Evolutionary conservation across 2,797 vertebrate genomes (phyloP).

Genomic region (Xiphophorus birchmanni): DNA sequence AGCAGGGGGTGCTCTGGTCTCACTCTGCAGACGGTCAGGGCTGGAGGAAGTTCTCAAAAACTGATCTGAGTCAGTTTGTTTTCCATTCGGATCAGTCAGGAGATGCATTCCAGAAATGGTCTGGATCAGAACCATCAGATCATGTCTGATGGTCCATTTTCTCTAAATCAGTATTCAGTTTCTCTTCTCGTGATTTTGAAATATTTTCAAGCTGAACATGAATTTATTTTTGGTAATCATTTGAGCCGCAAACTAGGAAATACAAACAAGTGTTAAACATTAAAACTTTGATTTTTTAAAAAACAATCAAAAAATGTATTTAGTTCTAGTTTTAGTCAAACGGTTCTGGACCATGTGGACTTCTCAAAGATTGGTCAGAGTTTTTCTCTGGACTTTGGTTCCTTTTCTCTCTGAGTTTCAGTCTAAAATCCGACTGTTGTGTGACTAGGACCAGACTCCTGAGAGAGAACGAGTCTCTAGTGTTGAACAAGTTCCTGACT

Average conservation of each 20-base stretch:
- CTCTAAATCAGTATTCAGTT: neutral
- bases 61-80: neutral
- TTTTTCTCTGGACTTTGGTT: neutral
- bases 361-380: neutral
- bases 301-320: neutral
- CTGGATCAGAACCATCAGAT: neutral
- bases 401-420: neutral
- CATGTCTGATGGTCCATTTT: neutral
- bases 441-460: neutral
- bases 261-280: neutral
- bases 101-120: neutral
- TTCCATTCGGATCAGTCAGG: neutral
- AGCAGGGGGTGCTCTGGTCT: conserved; percentile 7
- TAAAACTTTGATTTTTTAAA: neutral
- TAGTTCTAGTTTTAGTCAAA: neutral
- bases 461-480: neutral
- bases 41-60: conserved; percentile 1
- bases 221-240: neutral
- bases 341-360: neutral
- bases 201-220: neutral
- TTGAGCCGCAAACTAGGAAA: neutral
- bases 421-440: no score
- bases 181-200: neutral
- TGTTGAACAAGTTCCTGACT: neutral
- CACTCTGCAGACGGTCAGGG: neutral